Evolutionary conservation across 35 echinoderm and acorn worm genomes (phyloP).

Genomic region (Amphiura filiformis): DNA sequence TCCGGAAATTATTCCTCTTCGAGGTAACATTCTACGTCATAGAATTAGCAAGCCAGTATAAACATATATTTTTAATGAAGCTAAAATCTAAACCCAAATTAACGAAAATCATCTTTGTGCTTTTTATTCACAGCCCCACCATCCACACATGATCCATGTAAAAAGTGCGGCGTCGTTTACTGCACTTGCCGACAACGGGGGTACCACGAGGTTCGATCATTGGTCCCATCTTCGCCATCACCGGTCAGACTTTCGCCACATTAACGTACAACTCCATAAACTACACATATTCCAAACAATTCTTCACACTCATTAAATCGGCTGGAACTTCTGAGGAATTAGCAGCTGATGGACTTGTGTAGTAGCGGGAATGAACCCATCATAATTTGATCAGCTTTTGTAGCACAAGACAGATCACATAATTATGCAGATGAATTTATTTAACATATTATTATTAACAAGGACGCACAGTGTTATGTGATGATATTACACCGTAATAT

Average conservation of each 20-base stretch:
- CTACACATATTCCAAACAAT: neutral
- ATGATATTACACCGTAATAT: too few relatives aligned
- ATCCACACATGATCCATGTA: slow-evolving; percentile 12
- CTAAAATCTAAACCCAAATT: too few relatives aligned
- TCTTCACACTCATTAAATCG: too few relatives aligned
- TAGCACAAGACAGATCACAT: neutral
- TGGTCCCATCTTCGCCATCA: neutral
- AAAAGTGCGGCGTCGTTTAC: slow-evolving; percentile 25
- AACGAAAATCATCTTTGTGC: neutral
- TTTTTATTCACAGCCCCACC: neutral
- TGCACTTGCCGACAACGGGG: neutral
- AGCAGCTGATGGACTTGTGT: too few relatives aligned
- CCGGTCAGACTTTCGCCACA: neutral
- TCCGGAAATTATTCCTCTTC: neutral
- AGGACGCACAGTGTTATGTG: too few relatives aligned
- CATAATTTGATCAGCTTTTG: neutral
- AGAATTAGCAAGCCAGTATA: neutral
- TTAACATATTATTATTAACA: too few relatives aligned
- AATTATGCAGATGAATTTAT: too few relatives aligned
- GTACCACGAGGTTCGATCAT: neutral
- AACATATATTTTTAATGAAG: neutral
- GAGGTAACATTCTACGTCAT: neutral
- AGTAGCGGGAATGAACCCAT: neutral
- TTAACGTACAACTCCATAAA: neutral
- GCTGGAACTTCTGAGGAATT: too few relatives aligned